Evolutionary conservation across 2,888 invertebrate genomes (phyloP).

Genomic region (Amblyjoppa fuscipennis): DNA sequence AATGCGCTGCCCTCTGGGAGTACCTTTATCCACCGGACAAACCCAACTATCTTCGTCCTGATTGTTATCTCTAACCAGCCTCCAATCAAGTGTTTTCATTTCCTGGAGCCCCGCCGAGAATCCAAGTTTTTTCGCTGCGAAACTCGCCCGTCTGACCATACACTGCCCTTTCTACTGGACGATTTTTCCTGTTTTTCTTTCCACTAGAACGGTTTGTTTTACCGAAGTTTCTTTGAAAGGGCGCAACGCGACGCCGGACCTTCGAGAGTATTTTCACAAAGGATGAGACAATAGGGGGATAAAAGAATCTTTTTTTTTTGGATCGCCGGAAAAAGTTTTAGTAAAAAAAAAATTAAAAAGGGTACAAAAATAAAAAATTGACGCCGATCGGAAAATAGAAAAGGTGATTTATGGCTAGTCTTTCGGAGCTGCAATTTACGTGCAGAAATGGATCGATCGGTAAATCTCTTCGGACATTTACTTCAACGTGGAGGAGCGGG

Average conservation of each 20-base stretch:
- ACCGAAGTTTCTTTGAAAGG: not conserved
- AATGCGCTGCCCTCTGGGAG: not conserved
- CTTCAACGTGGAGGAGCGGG: too few relatives aligned
- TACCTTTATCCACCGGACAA: slow-evolving; percentile 29
- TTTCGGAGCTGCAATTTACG: too few relatives aligned
- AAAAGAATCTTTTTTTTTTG: not conserved
- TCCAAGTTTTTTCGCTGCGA: slow-evolving; percentile 13
- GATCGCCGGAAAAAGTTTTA: not conserved
- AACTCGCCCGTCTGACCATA: slow-evolving; percentile 48
- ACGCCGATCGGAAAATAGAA: not conserved
- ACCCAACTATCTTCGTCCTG: slow-evolving; percentile 10
- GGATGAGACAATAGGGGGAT: not conserved
- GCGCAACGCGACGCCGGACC: not conserved
- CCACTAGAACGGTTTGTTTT: not conserved
- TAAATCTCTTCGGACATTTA: too few relatives aligned
- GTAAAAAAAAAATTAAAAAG: not conserved
- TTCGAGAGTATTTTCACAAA: not conserved
- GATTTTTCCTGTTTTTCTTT: slow-evolving; percentile 13
- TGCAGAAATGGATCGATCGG: too few relatives aligned
- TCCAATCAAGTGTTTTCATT: slow-evolving; percentile 47
- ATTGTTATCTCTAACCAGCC: slow-evolving; percentile 18
- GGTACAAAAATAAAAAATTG: not conserved
- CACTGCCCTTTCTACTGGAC: slow-evolving; percentile 30
- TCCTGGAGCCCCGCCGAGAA: slow-evolving; percentile 3
- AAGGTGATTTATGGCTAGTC: too few relatives aligned